Conservation (phyloP, 2,888 invertebrate species). For the Stenurella melanura region DNA sequence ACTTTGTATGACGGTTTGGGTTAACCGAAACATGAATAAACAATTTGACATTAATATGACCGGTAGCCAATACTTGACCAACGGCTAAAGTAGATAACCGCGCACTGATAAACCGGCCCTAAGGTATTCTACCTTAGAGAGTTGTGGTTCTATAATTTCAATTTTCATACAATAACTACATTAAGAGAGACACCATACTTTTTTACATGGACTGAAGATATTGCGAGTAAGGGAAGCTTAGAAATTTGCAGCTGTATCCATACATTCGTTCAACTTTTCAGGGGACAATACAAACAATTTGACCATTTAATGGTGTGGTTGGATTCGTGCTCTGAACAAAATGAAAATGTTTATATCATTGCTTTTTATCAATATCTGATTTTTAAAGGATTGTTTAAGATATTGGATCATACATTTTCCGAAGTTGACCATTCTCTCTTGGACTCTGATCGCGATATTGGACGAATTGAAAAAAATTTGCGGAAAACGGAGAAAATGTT, state of each 20-base stretch:
- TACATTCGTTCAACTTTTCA: not conserved
- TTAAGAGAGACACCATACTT: slow-evolving; percentile 26
- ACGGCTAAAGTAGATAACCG: too few relatives aligned
- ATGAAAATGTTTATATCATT: slow-evolving; percentile 42
- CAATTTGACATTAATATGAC: too few relatives aligned
- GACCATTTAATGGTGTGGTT: slow-evolving; percentile 38
- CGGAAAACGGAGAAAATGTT: too few relatives aligned
- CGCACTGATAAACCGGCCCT: too few relatives aligned
- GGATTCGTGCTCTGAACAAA: slow-evolving; percentile 39
- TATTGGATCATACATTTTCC: slow-evolving; percentile 42
- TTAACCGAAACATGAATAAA: too few relatives aligned
- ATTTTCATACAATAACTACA: slow-evolving; percentile 43
- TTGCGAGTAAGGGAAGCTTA: slow-evolving; percentile 26
- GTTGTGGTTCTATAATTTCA: slow-evolving; percentile 56
- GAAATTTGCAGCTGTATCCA: slow-evolving; percentile 39
- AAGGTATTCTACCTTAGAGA: slow-evolving; percentile 54
- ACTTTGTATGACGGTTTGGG: too few relatives aligned
- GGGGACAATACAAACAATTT: slow-evolving; percentile 10
- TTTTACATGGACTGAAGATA: slow-evolving; percentile 59
- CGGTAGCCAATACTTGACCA: too few relatives aligned
- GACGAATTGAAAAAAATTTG: too few relatives aligned
- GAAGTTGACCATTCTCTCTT: slow-evolving; percentile 54
- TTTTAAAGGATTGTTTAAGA: slow-evolving; percentile 26
- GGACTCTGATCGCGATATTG: slow-evolving; percentile 62
- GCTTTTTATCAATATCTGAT: slow-evolving; percentile 32